Evolutionary conservation across 2,797 vertebrate genomes (phyloP), one percentile per base, ranked within the genome.

Genomic region (Aselliscus stoliczkanus): DNA sequence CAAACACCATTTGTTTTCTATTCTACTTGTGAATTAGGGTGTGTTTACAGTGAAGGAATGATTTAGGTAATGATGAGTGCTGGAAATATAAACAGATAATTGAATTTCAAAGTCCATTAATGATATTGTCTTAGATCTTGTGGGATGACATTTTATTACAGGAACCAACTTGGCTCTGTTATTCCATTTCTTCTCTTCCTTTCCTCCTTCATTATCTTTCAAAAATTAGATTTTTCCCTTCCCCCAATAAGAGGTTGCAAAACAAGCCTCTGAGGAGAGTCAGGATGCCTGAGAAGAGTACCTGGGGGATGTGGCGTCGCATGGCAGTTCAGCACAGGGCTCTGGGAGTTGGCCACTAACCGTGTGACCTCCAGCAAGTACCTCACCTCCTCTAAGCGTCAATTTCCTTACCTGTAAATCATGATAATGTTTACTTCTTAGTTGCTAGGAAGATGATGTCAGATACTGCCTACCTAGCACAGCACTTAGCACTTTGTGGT

Each of bases 51-150:
- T 13, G 34, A 60, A 62, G 82, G 31, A 90, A 64, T 52, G 93
- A 39, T 93, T 96, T 95, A 94, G 81, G 56, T 5, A n/a, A 80
- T 42, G 25, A 67, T 8, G 20, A 88, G 70, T 42, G 58, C 0
- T 85, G 88, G 77, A 89, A 4, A 95, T 88, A 72, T 34, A 70
- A 67, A 93, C 75, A 62, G 44, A 60, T 93, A 96, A 90, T 95
- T 85, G 77, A 87, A 95, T 96, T 94, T 94, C 62, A 31, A 83
- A 67, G 96, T 67, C 96, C 93, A 84, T 93, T 95, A 96, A 80
- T 94, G 97, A 47, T 27, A 5, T 18, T 64, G 14, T 95, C 64
- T 87, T 95, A 60, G 54, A 4, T 31, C 96, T 81, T 84, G 42
- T 7, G 42, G 52, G 93, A 83, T 93, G 98, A 86, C 90, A 80